These are phyloP conservation scores for Holothuria leucospilota DNA, from an alignment of 53 echinoderm and acorn worm genomes.

Conservation along the genomic window DNA sequence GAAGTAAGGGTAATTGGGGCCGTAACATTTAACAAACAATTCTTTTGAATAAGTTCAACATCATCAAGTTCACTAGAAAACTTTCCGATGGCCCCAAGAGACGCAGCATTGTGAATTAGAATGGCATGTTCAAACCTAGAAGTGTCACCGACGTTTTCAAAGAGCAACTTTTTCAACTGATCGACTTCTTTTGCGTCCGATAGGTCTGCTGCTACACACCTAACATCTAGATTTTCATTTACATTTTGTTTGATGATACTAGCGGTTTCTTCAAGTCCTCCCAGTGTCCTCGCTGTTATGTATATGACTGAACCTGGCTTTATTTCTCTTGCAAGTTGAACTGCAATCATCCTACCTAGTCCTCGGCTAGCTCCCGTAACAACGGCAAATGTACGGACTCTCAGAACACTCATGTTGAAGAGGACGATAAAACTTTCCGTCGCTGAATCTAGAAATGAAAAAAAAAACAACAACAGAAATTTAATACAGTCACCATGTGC, in stretches of 20 bases:
- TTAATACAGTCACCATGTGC: too few relatives aligned
- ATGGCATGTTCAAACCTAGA: not conserved
- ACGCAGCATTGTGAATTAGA: constrained; percentile 7
- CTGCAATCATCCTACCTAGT: too few relatives aligned
- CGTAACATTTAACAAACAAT: constrained; percentile 67
- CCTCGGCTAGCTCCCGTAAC: too few relatives aligned
- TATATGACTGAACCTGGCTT: too few relatives aligned
- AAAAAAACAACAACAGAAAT: too few relatives aligned
- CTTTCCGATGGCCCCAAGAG: not conserved
- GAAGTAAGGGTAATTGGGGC: constrained; percentile 66
- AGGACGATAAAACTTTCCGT: too few relatives aligned
- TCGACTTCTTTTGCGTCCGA: not conserved
- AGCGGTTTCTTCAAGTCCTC: too few relatives aligned
- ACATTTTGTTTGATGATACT: not conserved
- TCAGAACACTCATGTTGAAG: too few relatives aligned
- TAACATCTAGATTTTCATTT: not conserved
- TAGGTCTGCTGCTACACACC: constrained; percentile 4
- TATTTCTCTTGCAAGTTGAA: too few relatives aligned
- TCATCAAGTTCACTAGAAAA: constrained; percentile 18
- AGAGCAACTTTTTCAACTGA: not conserved
- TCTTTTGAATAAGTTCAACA: constrained; percentile 56
- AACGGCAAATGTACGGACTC: too few relatives aligned
- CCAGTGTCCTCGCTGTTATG: too few relatives aligned
- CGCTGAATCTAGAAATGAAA: too few relatives aligned
- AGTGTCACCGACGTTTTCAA: not conserved